Evolutionary conservation across 1,140 invertebrate species (phyloP).

Genomic region (Leptinotarsa undecemlineata): DNA sequence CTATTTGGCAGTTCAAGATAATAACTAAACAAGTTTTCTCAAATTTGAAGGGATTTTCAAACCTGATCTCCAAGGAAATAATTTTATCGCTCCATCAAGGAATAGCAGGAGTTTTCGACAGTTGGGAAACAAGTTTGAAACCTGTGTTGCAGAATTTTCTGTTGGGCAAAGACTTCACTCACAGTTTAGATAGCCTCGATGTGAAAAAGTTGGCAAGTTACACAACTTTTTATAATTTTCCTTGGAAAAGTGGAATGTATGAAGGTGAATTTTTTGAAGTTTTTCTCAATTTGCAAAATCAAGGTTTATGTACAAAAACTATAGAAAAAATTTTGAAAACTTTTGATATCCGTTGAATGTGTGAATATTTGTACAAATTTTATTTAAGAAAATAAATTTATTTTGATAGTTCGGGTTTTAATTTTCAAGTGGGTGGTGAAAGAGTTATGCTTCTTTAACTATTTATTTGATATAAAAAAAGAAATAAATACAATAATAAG

Average conservation of each 20-base stretch:
- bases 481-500: constrained; percentile 34
- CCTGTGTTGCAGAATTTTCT: constrained; percentile 59
- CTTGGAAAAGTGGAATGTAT: constrained; percentile 38
- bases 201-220: constrained; percentile 60
- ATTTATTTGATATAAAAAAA: constrained; percentile 30
- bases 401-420: background rate
- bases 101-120: constrained; percentile 59
- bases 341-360: background rate
- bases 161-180: constrained; percentile 45
- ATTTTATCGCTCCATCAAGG: constrained; percentile 64
- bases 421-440: background rate
- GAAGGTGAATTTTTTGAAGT: constrained; percentile 27
- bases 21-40: constrained; percentile 58
- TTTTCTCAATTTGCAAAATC: constrained; percentile 23
- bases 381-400: constrained; percentile 16
- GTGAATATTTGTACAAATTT: constrained; percentile 5
- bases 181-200: constrained; percentile 39
- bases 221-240: constrained; percentile 65
- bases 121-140: constrained; percentile 60
- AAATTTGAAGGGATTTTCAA: constrained; percentile 47
- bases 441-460: background rate
- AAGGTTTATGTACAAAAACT: constrained; percentile 22
- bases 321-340: constrained; percentile 29
- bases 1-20: constrained; percentile 71
- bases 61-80: constrained; percentile 55